These are phyloP conservation scores for Tetheella fluctuosa DNA, from an alignment of 2,888 invertebrate genomes.

Conservation along the genomic window DNA sequence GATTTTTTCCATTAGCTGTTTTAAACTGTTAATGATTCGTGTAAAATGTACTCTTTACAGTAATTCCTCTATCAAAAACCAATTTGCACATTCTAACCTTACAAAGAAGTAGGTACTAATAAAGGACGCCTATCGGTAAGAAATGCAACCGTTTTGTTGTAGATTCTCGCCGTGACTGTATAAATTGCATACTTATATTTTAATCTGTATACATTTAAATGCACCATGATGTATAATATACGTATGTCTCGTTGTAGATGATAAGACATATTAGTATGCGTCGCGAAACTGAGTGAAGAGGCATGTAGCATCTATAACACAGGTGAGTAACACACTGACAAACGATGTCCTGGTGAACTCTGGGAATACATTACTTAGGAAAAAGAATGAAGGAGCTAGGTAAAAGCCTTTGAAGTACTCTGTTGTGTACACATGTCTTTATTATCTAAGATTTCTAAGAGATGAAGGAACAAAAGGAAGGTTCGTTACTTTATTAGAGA, in stretches of 20 bases:
- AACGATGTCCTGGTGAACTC: slow-evolving; percentile 47
- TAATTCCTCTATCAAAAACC: too few relatives aligned
- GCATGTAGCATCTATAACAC: slow-evolving; percentile 60
- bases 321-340: slow-evolving; percentile 61
- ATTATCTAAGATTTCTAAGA: not conserved
- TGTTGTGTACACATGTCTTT: not conserved
- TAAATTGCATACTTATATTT: slow-evolving; percentile 24
- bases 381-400: slow-evolving; percentile 15
- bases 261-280: slow-evolving; percentile 61
- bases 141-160: slow-evolving; percentile 20
- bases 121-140: not conserved
- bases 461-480: not conserved
- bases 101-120: not conserved
- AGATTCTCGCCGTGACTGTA: slow-evolving; percentile 16
- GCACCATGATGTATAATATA: slow-evolving; percentile 25
- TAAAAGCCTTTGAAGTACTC: slow-evolving; percentile 23
- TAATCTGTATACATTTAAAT: slow-evolving; percentile 23
- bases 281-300: slow-evolving; percentile 55
- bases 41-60: too few relatives aligned
- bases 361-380: slow-evolving; percentile 31
- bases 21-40: too few relatives aligned
- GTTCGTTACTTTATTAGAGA: not conserved
- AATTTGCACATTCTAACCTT: too few relatives aligned
- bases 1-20: too few relatives aligned
- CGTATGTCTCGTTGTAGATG: slow-evolving; percentile 24